Conservation (phyloP, 2,797 vertebrate species). For the Phoxinus dragarum region DNA sequence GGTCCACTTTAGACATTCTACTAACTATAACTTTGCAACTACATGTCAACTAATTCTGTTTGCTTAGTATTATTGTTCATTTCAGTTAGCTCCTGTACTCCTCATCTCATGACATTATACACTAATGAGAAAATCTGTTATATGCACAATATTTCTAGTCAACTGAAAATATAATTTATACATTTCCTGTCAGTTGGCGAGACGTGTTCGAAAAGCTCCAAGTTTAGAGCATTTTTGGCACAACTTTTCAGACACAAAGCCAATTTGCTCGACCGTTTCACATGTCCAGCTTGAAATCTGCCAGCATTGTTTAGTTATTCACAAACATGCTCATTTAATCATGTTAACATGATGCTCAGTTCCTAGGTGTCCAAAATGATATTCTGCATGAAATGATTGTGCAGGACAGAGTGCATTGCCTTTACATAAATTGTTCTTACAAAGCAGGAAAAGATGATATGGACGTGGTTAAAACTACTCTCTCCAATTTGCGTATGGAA, state of each 20-base stretch:
- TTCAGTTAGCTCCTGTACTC: not conserved
- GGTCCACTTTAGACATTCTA: too few relatives aligned
- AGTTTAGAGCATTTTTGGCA: not conserved
- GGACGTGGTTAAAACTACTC: slow-evolving; percentile 25
- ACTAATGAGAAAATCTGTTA: not conserved
- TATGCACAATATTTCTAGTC: not conserved
- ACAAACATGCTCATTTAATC: slow-evolving; percentile 36
- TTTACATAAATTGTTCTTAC: slow-evolving; percentile 50
- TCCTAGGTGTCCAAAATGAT: slow-evolving; percentile 18
- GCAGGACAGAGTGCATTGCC: slow-evolving; percentile 7
- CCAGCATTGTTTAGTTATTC: slow-evolving; percentile 35
- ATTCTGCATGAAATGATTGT: slow-evolving; percentile 28
- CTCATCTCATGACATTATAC: not conserved
- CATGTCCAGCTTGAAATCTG: slow-evolving; percentile 8
- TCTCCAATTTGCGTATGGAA: slow-evolving; percentile 55
- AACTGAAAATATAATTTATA: not conserved
- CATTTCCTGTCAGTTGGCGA: not conserved
- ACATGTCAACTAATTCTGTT: too few relatives aligned
- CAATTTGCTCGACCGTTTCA: not conserved
- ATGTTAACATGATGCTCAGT: slow-evolving; percentile 36
- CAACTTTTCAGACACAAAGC: not conserved
- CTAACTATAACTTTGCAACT: too few relatives aligned
- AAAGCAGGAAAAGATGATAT: slow-evolving; percentile 48
- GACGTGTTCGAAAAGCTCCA: not conserved
- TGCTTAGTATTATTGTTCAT: too few relatives aligned